These are phyloP conservation scores for Cephus runcator DNA, from an alignment of 2,888 invertebrate species.

Conservation along the genomic window DNA sequence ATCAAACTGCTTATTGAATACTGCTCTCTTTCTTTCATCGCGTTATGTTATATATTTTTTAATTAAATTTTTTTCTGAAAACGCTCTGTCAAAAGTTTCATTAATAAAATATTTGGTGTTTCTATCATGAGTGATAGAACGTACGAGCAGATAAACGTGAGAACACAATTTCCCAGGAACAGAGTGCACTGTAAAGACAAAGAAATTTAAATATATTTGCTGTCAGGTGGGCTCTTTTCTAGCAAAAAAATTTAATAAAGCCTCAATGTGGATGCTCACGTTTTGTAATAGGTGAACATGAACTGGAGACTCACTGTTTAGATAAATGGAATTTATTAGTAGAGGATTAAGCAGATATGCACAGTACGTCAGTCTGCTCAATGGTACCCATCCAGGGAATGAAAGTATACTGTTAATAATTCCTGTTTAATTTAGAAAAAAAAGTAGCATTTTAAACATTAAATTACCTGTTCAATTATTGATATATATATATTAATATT, in stretches of 20 bases:
- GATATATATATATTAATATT: slow-evolving; percentile 8
- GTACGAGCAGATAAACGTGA: slow-evolving; percentile 58
- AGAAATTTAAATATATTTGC: slow-evolving; percentile 1
- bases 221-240: not conserved
- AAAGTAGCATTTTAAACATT: not conserved
- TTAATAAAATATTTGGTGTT: slow-evolving; percentile 60
- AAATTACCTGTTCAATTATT: not conserved
- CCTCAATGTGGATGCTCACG: slow-evolving; percentile 48
- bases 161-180: slow-evolving; percentile 49
- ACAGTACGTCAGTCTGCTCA: slow-evolving; percentile 71
- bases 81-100: slow-evolving; percentile 39
- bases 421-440: slow-evolving; percentile 48
- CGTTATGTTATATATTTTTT: not conserved
- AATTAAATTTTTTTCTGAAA: not conserved
- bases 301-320: slow-evolving; percentile 50
- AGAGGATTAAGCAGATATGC: slow-evolving; percentile 72
- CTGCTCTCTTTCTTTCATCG: not conserved
- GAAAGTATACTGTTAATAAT: slow-evolving; percentile 63
- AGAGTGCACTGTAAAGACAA: slow-evolving; percentile 47
- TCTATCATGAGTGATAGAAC: slow-evolving; percentile 60
- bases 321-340: slow-evolving; percentile 66
- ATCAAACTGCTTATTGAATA: not conserved
- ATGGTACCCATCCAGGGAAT: slow-evolving; percentile 53
- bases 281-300: slow-evolving; percentile 55
- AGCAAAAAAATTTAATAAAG: not conserved